Percentiles rank a stretch among this genome's conserved stretches.
These are phyloP conservation scores for Clarias pachynema DNA, from an alignment of 2,797 vertebrate species.

Conservation along the genomic window DNA sequence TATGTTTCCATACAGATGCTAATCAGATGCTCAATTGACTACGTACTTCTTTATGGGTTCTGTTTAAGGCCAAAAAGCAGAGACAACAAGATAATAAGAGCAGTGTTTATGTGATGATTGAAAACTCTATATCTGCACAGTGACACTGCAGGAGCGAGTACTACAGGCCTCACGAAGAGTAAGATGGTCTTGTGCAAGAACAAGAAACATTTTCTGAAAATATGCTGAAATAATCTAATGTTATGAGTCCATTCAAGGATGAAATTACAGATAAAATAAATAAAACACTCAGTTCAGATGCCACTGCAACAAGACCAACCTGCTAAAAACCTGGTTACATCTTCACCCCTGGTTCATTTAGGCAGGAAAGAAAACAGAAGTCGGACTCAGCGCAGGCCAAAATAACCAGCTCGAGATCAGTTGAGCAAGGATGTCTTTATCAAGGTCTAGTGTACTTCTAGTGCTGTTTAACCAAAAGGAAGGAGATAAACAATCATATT, in stretches of 20 bases:
- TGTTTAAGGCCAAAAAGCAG: not conserved
- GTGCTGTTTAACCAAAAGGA: not conserved
- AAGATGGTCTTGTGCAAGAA: not conserved
- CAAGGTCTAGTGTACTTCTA: not conserved
- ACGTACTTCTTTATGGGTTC: not conserved
- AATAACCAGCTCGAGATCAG: not conserved
- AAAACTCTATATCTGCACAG: not conserved
- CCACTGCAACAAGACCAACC: not conserved
- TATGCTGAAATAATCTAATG: not conserved
- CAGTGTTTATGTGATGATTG: not conserved
- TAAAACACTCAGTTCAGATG: not conserved
- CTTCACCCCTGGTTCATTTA: not conserved
- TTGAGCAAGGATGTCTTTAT: not conserved
- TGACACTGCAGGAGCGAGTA: not conserved
- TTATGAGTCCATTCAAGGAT: not conserved
- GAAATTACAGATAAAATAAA: not conserved
- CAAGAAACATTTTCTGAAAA: not conserved
- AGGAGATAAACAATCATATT: not conserved
- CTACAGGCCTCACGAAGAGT: not conserved
- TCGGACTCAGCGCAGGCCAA: not conserved
- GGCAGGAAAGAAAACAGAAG: no score
- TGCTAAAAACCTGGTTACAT: not conserved
- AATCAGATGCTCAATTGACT: not conserved
- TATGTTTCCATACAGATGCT: not conserved
- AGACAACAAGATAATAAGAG: not conserved